These are phyloP conservation scores for Cheilosia vernalis DNA, from an alignment of 2,888 invertebrate genomes.

Conservation along the genomic window DNA sequence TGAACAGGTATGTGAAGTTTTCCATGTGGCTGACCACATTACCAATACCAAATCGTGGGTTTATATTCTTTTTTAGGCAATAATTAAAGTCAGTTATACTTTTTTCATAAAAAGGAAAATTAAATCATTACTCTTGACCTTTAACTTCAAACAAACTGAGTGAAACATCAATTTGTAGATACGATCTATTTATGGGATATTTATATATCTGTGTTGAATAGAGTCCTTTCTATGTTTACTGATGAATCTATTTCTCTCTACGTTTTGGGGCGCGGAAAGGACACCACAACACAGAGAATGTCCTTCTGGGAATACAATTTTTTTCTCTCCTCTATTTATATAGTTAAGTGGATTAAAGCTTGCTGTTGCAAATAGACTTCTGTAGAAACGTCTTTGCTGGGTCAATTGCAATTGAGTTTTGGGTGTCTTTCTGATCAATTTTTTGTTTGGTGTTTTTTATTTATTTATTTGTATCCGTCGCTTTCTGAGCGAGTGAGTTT, in stretches of 20 bases:
- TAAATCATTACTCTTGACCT: neutral
- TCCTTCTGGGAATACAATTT: neutral
- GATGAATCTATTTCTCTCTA: no score
- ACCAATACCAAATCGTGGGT: neutral
- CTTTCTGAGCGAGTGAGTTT: neutral
- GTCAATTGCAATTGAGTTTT: neutral
- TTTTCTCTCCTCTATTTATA: neutral
- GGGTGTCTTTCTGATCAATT: neutral
- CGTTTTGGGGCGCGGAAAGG: no score
- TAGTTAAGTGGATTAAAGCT: neutral
- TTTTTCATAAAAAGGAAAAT: neutral
- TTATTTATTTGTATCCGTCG: neutral
- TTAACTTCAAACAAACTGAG: neutral
- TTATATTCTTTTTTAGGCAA: neutral
- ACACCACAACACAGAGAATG: no score
- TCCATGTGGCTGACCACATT: conserved; percentile 13
- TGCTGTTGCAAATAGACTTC: neutral
- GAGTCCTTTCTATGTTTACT: neutral
- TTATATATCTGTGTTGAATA: neutral
- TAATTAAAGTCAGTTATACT: neutral
- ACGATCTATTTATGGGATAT: neutral
- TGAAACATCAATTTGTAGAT: no score
- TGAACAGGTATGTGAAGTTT: neutral
- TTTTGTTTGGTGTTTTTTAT: neutral
- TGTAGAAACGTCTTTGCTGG: neutral